These are phyloP conservation scores for Polydrusus tereticollis DNA, from an alignment of 2,888 invertebrate genomes.

Conservation along the genomic window DNA sequence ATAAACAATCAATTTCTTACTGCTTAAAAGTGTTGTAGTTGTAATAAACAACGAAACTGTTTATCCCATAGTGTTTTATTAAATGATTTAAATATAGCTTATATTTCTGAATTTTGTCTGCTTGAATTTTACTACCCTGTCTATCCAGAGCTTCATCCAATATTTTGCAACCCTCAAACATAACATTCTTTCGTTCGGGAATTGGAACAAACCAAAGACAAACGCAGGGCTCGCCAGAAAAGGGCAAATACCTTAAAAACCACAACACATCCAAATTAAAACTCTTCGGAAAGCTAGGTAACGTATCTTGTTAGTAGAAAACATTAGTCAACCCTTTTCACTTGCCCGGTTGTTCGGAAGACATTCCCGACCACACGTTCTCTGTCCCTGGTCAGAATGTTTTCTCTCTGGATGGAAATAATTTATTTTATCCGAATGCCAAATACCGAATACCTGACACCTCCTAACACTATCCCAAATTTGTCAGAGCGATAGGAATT, in stretches of 20 bases:
- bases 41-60: too few relatives aligned
- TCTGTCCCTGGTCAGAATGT: conserved; percentile 48
- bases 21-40: too few relatives aligned
- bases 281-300: conserved; percentile 54
- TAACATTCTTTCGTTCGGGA: conserved; percentile 24
- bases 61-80: too few relatives aligned
- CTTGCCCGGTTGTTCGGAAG: conserved; percentile 56
- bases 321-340: conserved; percentile 64
- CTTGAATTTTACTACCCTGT: too few relatives aligned
- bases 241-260: conserved; percentile 53
- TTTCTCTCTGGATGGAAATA: conserved; percentile 42
- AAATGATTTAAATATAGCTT: too few relatives aligned
- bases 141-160: conserved; percentile 13
- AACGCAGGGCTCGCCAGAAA: conserved; percentile 36
- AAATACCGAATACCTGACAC: conserved; percentile 45
- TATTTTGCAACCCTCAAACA: conserved; percentile 51
- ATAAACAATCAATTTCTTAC: too few relatives aligned
- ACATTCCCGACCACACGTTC: conserved; percentile 60
- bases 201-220: conserved; percentile 35
- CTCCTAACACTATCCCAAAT: conserved; percentile 35
- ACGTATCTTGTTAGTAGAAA: conserved; percentile 54
- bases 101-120: too few relatives aligned
- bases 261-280: conserved; percentile 56
- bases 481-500: conserved; percentile 41
- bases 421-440: conserved; percentile 45